Evolutionary conservation across 1,140 invertebrate species (phyloP), one percentile per base, ranked within the genome.

Genomic region (Euglossa dilemma): DNA sequence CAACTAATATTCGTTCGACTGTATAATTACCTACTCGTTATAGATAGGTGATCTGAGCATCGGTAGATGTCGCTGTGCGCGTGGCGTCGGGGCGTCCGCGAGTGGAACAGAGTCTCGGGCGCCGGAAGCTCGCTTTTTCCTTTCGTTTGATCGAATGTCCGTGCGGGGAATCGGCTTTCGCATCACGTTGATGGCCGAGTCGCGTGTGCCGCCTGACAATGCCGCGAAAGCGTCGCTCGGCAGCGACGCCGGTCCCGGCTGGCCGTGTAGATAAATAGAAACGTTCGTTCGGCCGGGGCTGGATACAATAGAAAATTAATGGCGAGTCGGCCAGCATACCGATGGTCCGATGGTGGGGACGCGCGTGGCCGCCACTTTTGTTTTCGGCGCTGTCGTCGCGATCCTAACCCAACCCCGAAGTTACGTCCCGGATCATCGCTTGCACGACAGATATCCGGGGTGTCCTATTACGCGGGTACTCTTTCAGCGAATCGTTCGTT

Each of bases 131-230:
- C 63, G 66, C 67, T 84, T 85, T 81, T 87, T 75, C 78, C 63
- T 84, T 73, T 47, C 76, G 59, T 72, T 80, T 23, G 75, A 87
- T 80, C 75, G 76, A 67, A 52, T 45, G 73, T 66, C 72, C 85
- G 72, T 66, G 57, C n/a, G 0, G 64, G 47, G 85, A 85, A 66
- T 88, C 81, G 67, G 74, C n/a, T 87, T 86, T 87, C 86, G 52
- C 59, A 79, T 88, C 87, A 88, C 87, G 87, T 88, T 82, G 87
- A 85, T 71, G 81, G 70, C 70, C 23, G 25, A 43, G 16, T 63
- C n/a, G 74, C 83, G 87, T 87, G 87, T 67, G 18, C 36, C 64
- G 86, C 78, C 64, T 88, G 80, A 85, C 74, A 88, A 88, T 88
- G 47, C 16, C 73, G n/a, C 45, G 52, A n/a, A 52, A 47, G 59